Base-by-base conservation (phyloP, 1,140 invertebrate genomes). In the Diplogasteroides magnus region DNA sequence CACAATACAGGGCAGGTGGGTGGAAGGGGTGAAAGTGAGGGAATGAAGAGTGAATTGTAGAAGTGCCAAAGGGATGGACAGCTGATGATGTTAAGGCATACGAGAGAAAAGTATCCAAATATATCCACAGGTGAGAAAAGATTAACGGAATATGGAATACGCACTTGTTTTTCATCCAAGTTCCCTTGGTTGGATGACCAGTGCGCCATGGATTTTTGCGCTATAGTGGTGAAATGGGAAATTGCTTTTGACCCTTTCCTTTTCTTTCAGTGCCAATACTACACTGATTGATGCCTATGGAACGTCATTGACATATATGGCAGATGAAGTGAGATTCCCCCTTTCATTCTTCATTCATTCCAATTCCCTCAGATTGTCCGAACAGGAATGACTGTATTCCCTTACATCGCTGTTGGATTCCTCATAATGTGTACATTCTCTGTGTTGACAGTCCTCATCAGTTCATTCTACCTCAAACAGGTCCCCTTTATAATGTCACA, bases 371-470 rank as follows among this genome's bases (percentile, higher is more conserved):
- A 19, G 23, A 64, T 26, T 14, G 19, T 76, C 23, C 57, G 65
- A 25, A 72, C 69, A n/a, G 77, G 77, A 32, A 71, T 79, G 62
- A 80, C 77, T 13, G 61, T 79, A 3, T 80, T 79, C 56, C 77
- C 77, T 48, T 79, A 63, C 63, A 55, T 79, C 11, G 69, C 74
- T 26, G 70, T 80, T 25, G 77, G 77, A 55, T 79, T 79, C 63
- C 57, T 63, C 14, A 76, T 78, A 31, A 78, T 79, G 76, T 73
- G 66, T 26, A 62, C 32, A 2, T 79, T 79, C 62, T 73, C 77
- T 14, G 59, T 79, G 26, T 26, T 69, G 2, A 77, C 78, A 14
- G 77, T 80, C 14, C 72, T 61, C 62, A 61, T 72, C 1, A 75
- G 70, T 63, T 72, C 76, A 15, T 62, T 66, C 61, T 70, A 78